Conservation (phyloP, 2,113 vertebrate species). For the Tor tambroides region DNA sequence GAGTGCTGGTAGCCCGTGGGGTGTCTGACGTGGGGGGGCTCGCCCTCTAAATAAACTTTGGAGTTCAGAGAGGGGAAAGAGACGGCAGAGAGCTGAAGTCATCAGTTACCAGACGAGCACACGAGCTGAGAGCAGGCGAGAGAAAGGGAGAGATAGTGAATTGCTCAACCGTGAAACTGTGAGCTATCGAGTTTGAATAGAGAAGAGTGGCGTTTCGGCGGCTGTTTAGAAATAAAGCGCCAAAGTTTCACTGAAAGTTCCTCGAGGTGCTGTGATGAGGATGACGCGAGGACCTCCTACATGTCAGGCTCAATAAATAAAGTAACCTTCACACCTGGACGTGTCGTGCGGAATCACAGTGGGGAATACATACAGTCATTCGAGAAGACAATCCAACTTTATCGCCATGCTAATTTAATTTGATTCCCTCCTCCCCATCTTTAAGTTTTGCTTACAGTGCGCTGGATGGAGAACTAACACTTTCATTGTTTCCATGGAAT, state of each 20-base stretch:
- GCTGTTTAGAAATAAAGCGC: constrained; percentile 5
- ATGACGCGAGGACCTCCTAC: constrained; percentile 59
- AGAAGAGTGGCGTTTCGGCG: background rate
- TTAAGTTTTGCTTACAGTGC: constrained; percentile 45
- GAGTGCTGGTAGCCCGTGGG: constrained; percentile 44
- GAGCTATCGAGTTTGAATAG: constrained; percentile 36
- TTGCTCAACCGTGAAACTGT: constrained; percentile 52
- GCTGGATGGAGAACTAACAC: constrained; percentile 63
- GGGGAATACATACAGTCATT: constrained; percentile 59
- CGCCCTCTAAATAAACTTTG: constrained; percentile 83
- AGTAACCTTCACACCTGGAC: constrained; percentile 64
- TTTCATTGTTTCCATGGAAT: constrained; percentile 59
- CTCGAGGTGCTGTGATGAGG: constrained; percentile 61
- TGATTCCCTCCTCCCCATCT: constrained; percentile 41
- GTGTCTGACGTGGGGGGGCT: constrained; percentile 73
- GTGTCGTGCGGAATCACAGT: constrained; percentile 60
- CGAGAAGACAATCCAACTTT: constrained; percentile 63
- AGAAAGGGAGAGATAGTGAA: constrained; percentile 47
- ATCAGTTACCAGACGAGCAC: constrained; percentile 70
- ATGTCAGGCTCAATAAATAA: constrained; percentile 59
- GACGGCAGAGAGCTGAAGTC: constrained; percentile 74
- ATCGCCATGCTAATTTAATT: constrained; percentile 48
- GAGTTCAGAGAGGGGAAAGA: constrained; percentile 70
- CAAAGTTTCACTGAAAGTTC: constrained; percentile 34
- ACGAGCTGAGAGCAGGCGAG: constrained; percentile 61